These are phyloP conservation scores for Macroglossus sobrinus DNA, from an alignment of 2,113 vertebrate genomes.

Conservation along the genomic window DNA sequence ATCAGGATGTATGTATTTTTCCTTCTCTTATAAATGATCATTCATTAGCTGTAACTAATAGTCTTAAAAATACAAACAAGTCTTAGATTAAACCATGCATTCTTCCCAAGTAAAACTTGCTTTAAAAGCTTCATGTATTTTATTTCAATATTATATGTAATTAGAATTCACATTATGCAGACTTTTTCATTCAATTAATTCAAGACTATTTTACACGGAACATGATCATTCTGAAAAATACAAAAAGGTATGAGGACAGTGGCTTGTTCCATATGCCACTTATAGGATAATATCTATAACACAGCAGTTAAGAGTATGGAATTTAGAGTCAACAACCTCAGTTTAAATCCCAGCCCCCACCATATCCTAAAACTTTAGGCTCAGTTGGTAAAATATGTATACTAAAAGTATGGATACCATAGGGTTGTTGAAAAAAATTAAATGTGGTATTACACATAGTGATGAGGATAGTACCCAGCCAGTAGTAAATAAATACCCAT, in stretches of 20 bases:
- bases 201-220: not conserved
- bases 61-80: conserved; percentile 3
- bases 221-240: not conserved
- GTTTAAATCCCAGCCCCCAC: not conserved
- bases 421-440: not conserved
- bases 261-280: not conserved
- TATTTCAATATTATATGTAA: not conserved
- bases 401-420: not conserved
- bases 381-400: not conserved
- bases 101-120: not conserved
- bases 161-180: not conserved
- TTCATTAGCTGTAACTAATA: not conserved
- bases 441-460: not conserved
- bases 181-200: not conserved
- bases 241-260: not conserved
- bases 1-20: not conserved
- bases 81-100: not conserved
- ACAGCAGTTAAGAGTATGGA: not conserved
- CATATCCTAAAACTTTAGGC: not conserved
- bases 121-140: not conserved
- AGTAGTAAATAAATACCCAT: not conserved
- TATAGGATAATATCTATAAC: not conserved
- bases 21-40: not conserved
- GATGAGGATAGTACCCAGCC: not conserved
- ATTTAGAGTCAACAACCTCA: not conserved